These are phyloP conservation scores for Pachycephus smyrnensis DNA, from an alignment of 2,888 invertebrate species.

Conservation along the genomic window DNA sequence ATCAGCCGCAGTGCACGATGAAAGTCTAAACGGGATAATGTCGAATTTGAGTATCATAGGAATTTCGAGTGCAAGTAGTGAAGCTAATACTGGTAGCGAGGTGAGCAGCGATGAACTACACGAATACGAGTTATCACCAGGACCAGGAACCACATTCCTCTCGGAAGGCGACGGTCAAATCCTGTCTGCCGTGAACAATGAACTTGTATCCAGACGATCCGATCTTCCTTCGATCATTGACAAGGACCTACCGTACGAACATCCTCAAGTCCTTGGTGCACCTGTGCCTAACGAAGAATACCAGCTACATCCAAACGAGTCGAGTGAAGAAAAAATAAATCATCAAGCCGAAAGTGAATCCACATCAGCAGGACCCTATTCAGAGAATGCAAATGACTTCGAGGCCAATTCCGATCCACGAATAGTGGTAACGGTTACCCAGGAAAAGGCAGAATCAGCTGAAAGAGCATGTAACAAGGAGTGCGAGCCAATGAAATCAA, in stretches of 20 bases:
- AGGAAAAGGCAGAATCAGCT: neutral
- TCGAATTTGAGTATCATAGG: conserved; percentile 5
- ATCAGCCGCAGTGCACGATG: conserved; percentile 16
- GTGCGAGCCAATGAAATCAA: neutral
- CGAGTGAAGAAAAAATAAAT: neutral
- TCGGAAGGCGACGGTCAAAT: neutral
- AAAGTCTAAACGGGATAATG: conserved; percentile 15
- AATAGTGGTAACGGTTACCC: neutral
- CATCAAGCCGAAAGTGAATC: neutral
- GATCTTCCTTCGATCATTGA: neutral
- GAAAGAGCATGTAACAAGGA: neutral
- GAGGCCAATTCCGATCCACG: neutral
- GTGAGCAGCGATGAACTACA: conserved; percentile 58
- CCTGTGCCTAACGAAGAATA: neutral
- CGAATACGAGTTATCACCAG: conserved; percentile 46
- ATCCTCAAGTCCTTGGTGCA: neutral
- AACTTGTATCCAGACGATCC: conserved; percentile 1
- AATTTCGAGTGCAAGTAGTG: conserved; percentile 35
- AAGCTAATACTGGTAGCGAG: conserved; percentile 53
- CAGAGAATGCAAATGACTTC: neutral
- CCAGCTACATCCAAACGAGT: neutral
- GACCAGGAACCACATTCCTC: neutral
- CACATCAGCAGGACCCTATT: neutral
- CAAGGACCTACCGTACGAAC: neutral
- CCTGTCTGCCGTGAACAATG: conserved; percentile 8